Base-by-base conservation (phyloP, 2,888 invertebrate species). In the Leptinotarsa peninsularis region DNA sequence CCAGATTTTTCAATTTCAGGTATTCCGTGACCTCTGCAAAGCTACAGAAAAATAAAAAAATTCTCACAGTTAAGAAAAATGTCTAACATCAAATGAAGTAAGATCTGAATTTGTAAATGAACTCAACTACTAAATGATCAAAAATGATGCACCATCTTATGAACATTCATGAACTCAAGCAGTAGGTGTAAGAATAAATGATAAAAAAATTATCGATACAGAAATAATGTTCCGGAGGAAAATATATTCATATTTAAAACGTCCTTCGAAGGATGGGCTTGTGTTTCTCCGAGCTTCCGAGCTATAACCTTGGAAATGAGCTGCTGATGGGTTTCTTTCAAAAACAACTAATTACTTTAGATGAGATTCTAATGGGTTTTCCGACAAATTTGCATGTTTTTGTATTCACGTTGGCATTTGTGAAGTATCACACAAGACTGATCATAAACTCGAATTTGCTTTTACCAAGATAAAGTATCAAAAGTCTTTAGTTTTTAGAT, bases 311-410 rank as follows among this genome's bases (percentile, higher is more conserved):
- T 15, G 21, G 58, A 21, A 15, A 58, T 58, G 15, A 58, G 15
- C 27, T 23, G 13, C 15, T 58, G 14, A 58, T 58, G 58, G 14
- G 58, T 23, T 58, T 58, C 58, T 58, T 58, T 58, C 14, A 23
- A 58, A 58, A 14, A 4, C 58, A 3, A 58, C 3, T 58, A 58
- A 58, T 58, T 58, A 58, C 58, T 58, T 23, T 4, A 21, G 58
- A 58, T 58, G 58, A 58, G 58, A 58, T 58, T 58, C 21, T 58
- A 58, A 58, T 58, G 58, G 58, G 15, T 23, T 58, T 21, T 23
- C 18, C 23, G 58, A 58, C 58, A 58, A 58, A 58, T 58, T 58
- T 58, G 58, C 58, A 58, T 58, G 58, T 21, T 58, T 33, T 58
- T 58, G 58, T 58, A 58, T 58, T 21, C 14, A 58, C 21, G 4